Evolutionary conservation across 2,888 invertebrate genomes (phyloP), one percentile per base, ranked within the genome.

Genomic region (Noctua janthe): DNA sequence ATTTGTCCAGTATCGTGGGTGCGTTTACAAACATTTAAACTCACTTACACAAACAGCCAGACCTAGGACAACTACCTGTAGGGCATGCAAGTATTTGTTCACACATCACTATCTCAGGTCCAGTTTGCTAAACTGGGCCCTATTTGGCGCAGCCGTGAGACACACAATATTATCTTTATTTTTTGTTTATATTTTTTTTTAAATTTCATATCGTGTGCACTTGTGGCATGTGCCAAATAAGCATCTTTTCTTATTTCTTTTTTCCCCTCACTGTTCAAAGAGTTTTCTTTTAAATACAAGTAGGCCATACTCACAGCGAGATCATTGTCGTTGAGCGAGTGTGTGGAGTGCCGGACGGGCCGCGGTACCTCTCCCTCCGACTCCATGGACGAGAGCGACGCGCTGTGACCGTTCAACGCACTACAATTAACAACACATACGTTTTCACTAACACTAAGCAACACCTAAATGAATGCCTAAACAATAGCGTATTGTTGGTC

Each of bases 271-370:
- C n/a, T 1, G 29, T 62, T 62, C n/a, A 62, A 15, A 6, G 4
- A 35, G 6, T 39, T 72, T 17, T 43, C 43, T 43, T 1, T n/a
- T 11, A n/a, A 29, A 62, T 35, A 20, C 3, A 47, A n/a, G 5
- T n/a, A 78, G 2, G 10, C 15, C 13, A 13, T 17, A 95, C 96
- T 96, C 94, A 98, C 98, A 95, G 98, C 98, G 87, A 99, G 97
- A 95, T 99, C 99, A 87, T 98, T 98, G 94, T 99, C 99, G 92
- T 99, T 99, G 84, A 99, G 97, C 1, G 99, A 99, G 94, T 99
- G 99, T 5, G 99, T 99, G 70, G 97, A 97, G 80, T 97, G 97
- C 78, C 97, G 95, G 82, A 96, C 97, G 10, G 97, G 98, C 89
- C 97, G 96, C 76, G 97, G 97, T 85, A 97, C 97, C 92, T 99